phyloP scores from a whole-genome alignment of 2,888 invertebrate species.

The Celastrina argiolus region DNA sequence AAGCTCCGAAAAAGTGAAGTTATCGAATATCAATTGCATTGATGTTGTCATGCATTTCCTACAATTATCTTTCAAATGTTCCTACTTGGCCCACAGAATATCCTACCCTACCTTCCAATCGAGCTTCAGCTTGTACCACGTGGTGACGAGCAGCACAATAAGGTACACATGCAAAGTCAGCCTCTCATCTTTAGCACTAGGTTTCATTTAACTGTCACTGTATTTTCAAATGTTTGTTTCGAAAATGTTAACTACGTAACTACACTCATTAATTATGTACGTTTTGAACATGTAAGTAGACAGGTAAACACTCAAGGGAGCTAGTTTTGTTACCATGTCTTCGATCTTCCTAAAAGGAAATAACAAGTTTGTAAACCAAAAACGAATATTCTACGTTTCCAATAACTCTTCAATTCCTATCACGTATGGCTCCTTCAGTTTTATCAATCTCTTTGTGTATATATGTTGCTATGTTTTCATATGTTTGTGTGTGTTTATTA shows the following conservation, averaged over 20 bases:
- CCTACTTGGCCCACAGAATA: no score
- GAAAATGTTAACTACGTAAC: no score
- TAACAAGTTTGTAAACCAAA: neutral
- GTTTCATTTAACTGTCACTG: conserved; percentile 6
- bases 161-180: neutral
- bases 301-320: no score
- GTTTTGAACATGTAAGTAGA: no score
- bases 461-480: neutral
- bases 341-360: neutral
- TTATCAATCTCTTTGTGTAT: neutral
- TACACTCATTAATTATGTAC: no score
- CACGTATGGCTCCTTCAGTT: no score
- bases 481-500: neutral
- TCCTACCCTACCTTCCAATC: neutral
- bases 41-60: no score
- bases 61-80: no score
- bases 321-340: no score
- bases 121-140: neutral
- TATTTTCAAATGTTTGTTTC: neutral
- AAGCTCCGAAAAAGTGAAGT: no score
- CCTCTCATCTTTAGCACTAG: conserved; percentile 6
- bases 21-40: no score
- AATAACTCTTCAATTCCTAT: neutral
- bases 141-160: conserved; percentile 2
- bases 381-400: neutral